phyloP scores from a whole-genome alignment of 2,113 vertebrate genomes.

The Acanthochromis polyacanthus region DNA sequence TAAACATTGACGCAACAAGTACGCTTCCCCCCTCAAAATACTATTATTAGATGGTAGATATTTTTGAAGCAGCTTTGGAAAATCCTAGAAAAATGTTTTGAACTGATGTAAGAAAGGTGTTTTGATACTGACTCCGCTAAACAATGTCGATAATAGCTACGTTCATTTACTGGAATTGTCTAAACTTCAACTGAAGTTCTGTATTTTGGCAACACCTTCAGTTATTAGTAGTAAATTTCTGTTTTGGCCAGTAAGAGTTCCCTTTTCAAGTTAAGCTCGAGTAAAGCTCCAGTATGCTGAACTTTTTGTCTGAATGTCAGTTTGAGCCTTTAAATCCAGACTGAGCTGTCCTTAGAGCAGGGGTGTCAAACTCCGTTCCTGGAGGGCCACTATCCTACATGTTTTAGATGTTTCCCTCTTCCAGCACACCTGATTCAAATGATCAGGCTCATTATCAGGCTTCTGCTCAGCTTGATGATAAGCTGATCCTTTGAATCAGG shows the following conservation, averaged over 20 bases:
- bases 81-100: conserved; percentile 3
- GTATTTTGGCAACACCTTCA: not conserved
- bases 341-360: conserved; percentile 42
- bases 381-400: too few relatives aligned
- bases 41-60: conserved; percentile 22
- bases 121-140: not conserved
- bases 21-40: not conserved
- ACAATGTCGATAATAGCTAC: not conserved
- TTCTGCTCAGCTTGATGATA: too few relatives aligned
- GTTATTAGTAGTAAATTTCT: not conserved
- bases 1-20: conserved; percentile 28
- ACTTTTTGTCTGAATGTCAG: conserved; percentile 53
- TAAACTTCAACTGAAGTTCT: not conserved
- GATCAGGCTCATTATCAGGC: too few relatives aligned
- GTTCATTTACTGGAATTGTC: conserved; percentile 25
- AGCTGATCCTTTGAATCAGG: too few relatives aligned
- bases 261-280: conserved; percentile 31
- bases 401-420: too few relatives aligned
- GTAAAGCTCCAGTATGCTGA: conserved; percentile 26
- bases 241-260: conserved; percentile 10
- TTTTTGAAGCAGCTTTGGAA: conserved; percentile 19
- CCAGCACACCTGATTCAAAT: too few relatives aligned
- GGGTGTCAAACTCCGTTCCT: too few relatives aligned
- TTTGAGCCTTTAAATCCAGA: conserved; percentile 50
- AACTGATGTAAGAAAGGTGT: conserved; percentile 26